phyloP scores from a whole-genome alignment of 2,113 vertebrate genomes.

The Zosterops pallidus region DNA sequence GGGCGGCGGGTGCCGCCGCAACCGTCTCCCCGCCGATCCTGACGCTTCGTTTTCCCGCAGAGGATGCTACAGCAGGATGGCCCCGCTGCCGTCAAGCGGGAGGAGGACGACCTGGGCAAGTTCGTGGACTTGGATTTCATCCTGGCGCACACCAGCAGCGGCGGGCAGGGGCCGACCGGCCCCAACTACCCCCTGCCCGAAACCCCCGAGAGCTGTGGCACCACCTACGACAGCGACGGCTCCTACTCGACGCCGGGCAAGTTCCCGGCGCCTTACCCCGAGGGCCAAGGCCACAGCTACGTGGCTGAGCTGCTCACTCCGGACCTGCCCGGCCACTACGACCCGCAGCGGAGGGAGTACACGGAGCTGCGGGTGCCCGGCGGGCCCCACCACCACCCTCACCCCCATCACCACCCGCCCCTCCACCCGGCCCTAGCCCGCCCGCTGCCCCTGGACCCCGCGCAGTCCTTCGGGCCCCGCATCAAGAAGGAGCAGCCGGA shows the following conservation, averaged over 20 bases:
- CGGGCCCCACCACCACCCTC: conserved; percentile 25
- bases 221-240: conserved; percentile 78
- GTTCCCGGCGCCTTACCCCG: conserved; percentile 53
- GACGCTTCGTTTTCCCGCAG: conserved; percentile 36
- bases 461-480: conserved; percentile 74
- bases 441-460: conserved; percentile 30
- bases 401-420: conserved; percentile 43
- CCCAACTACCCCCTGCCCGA: conserved; percentile 84
- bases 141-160: conserved; percentile 80
- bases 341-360: conserved; percentile 75
- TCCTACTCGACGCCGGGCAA: conserved; percentile 67
- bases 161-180: conserved; percentile 41
- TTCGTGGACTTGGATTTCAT: conserved; percentile 92
- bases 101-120: conserved; percentile 86
- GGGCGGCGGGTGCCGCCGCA: background rate
- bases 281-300: conserved; percentile 79
- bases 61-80: conserved; percentile 68
- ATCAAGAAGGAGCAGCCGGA: conserved; percentile 82
- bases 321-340: conserved; percentile 60
- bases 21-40: background rate
- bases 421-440: conserved; percentile 27
- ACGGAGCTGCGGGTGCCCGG: conserved; percentile 78
- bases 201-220: conserved; percentile 87
- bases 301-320: conserved; percentile 88
- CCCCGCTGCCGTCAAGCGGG: conserved; percentile 63